A percentile compares a stretch with the other conserved stretches of the same genome.
Evolutionary conservation across 2,888 invertebrate genomes (phyloP).

Genomic region (Drosophila anceps): DNA sequence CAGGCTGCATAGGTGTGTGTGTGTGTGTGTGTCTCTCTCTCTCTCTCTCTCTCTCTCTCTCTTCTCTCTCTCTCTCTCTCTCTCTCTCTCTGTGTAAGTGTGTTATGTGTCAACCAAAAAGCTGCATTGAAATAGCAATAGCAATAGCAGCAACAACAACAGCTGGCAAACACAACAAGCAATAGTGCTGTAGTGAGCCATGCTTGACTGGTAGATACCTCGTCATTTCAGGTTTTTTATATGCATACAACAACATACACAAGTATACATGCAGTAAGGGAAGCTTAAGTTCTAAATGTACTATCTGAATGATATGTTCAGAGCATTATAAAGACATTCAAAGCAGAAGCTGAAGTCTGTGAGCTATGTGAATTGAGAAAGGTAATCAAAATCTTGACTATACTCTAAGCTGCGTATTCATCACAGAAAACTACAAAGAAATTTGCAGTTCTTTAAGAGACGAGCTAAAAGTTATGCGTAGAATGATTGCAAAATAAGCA

Average conservation of each 20-base stretch:
- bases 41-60: no score
- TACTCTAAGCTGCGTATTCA: no score
- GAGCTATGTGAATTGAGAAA: no score
- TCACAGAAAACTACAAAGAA: no score
- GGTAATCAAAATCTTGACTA: no score
- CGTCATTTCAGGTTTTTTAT: neutral
- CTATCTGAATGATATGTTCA: no score
- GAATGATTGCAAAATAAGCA: neutral
- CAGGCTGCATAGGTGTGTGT: neutral
- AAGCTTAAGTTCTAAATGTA: no score
- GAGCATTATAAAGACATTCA: no score
- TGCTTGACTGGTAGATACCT: neutral
- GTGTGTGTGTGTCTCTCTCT: neutral
- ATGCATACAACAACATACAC: neutral
- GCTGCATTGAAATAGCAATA: conserved; percentile 54
- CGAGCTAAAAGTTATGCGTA: neutral
- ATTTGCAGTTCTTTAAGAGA: no score
- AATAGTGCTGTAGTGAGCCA: neutral
- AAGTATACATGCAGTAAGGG: neutral
- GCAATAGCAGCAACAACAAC: conserved; percentile 40
- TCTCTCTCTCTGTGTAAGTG: no score
- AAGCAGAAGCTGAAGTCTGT: no score
- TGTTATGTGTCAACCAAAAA: conserved; percentile 32
- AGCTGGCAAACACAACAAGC: conserved; percentile 20
- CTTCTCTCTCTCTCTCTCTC: no score